Evolutionary conservation across 1,140 invertebrate species (phyloP), one percentile per base, ranked within the genome.

Genomic region (Ruditapes philippinarum): DNA sequence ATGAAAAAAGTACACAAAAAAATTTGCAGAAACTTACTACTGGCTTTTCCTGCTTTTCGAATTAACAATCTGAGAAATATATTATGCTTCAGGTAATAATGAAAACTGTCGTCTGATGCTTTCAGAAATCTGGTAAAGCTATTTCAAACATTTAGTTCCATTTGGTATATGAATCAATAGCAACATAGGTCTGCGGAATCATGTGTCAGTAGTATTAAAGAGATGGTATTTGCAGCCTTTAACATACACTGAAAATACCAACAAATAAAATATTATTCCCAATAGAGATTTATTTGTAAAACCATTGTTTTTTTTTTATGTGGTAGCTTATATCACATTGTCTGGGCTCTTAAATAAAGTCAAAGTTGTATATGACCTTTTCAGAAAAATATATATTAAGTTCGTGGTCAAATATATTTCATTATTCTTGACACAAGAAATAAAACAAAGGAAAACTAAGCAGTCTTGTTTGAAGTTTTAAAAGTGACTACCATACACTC

Each of bases 111-210:
- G 12, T 60, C 57, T 31, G n/a, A 1, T 36, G 33, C 31, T 81
- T 25, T 9, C 54, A 60, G 57, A 25, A 31, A 79, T n/a, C 40
- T 81, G 79, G 51, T 40, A 33, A 57, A 38, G 51, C 25, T 60
- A 81, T 81, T 62, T 28, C 33, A 33, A 81, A 54, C 57, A 62
- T 81, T 81, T 81, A 60, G n/a, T 62, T 81, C 79, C 79, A 81
- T 81, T 81, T 81, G 79, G n/a, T 81, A 38, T 31, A 81, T 19
- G 14, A 42, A 81, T 81, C 79, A 81, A 42, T 60, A 60, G 7
- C n/a, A 28, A 38, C 36, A 28, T 0, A 5, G n/a, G 51, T 38
- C 31, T 42, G n/a, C n/a, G 14, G 79, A 81, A 5, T 78, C 57
- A 54, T 42, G 38, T 81, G 79, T 81, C 79, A 81, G 57, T 38